phyloP scores from a whole-genome alignment of 2,888 invertebrate species.

The Lottia gigantea region DNA sequence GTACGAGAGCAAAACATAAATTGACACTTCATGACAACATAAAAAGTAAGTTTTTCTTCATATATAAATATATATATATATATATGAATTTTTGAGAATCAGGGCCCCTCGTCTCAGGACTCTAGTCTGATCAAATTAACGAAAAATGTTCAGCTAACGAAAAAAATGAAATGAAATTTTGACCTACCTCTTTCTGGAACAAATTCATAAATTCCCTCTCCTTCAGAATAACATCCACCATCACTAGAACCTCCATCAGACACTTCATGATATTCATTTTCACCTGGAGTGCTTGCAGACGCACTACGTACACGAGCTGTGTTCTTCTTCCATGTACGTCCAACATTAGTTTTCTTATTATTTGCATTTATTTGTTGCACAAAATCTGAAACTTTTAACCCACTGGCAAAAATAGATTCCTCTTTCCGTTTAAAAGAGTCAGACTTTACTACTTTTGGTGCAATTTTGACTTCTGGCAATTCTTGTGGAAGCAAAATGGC shows the following conservation, averaged over 20 bases:
- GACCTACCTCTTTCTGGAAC: slow-evolving; percentile 28
- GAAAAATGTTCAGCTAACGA: no score
- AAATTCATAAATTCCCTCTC: slow-evolving; percentile 32
- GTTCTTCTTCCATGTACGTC: slow-evolving; percentile 28
- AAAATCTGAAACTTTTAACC: slow-evolving; percentile 39
- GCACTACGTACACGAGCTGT: slow-evolving; percentile 23
- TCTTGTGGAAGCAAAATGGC: slow-evolving; percentile 35
- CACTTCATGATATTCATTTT: slow-evolving; percentile 37
- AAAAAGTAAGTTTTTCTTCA: no score
- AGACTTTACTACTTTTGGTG: slow-evolving; percentile 14
- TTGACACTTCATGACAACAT: no score
- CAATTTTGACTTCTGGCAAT: slow-evolving; percentile 13
- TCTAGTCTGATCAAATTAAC: no score
- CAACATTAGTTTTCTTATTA: slow-evolving; percentile 20
- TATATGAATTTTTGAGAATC: no score
- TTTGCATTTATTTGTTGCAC: slow-evolving; percentile 38
- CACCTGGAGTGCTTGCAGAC: slow-evolving; percentile 25
- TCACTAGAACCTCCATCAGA: slow-evolving; percentile 27
- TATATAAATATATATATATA: no score
- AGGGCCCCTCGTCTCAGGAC: no score
- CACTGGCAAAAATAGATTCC: slow-evolving; percentile 37
- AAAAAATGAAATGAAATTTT: no score
- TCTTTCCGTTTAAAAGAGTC: slow-evolving; percentile 30
- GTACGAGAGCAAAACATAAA: no score
- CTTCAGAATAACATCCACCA: slow-evolving; percentile 8